A percentile compares a stretch with the other conserved stretches of the same genome.
Conservation (phyloP, 2,113 vertebrate genomes). For the Thinocorus orbignyianus region DNA sequence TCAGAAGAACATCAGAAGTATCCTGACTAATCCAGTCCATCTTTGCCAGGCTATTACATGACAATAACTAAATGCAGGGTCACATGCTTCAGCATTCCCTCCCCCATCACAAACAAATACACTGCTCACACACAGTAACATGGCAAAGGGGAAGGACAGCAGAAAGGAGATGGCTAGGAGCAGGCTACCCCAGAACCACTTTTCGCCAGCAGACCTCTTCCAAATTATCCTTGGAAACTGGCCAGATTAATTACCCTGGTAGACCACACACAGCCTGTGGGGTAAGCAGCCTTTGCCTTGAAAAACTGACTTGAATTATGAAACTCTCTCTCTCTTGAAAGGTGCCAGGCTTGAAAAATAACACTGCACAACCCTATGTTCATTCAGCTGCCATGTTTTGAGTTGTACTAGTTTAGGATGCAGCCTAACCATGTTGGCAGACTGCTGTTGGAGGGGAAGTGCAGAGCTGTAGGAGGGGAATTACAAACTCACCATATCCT, state of each 20-base stretch:
- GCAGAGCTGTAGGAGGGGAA: neutral
- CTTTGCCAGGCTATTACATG: neutral
- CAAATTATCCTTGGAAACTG: neutral
- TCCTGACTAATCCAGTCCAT: neutral
- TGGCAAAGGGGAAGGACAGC: neutral
- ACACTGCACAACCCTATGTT: neutral
- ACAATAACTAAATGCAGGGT: neutral
- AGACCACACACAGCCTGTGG: constrained; percentile 28
- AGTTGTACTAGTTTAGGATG: neutral
- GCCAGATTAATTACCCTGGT: constrained; percentile 32
- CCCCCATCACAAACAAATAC: neutral
- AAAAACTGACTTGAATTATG: neutral
- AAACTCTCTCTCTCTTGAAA: neutral
- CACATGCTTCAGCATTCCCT: neutral
- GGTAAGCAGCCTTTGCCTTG: neutral
- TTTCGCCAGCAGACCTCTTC: neutral
- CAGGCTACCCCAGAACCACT: neutral
- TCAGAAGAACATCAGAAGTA: neutral
- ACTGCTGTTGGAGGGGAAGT: neutral
- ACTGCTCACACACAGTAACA: neutral
- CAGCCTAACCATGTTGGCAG: neutral
- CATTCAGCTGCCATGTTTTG: neutral
- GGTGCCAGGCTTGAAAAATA: constrained; percentile 14
- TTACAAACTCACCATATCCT: neutral
- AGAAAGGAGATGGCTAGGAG: neutral